phyloP scores from a whole-genome alignment of 2,888 invertebrate genomes.

The Catocala fraxini region DNA sequence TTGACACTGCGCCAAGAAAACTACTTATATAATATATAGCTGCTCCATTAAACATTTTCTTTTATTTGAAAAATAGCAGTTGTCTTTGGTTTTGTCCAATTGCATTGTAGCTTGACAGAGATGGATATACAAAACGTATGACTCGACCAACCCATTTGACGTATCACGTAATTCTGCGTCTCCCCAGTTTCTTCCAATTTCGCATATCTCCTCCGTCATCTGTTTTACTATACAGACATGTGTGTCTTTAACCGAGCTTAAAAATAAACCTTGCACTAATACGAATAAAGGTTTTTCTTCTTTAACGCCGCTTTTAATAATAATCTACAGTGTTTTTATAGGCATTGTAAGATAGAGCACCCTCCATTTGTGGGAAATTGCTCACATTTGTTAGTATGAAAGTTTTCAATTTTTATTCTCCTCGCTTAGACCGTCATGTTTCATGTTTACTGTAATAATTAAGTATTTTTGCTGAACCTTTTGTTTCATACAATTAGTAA shows the following conservation, averaged over 20 bases:
- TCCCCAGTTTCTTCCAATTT: background rate
- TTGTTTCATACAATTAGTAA: no score
- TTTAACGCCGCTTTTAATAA: constrained; percentile 52
- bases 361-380: constrained; percentile 62
- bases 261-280: constrained; percentile 24
- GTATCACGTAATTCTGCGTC: constrained; percentile 4
- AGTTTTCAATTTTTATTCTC: constrained; percentile 44
- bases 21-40: no score
- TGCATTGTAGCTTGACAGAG: constrained; percentile 20
- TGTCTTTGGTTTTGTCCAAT: constrained; percentile 5
- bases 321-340: constrained; percentile 66
- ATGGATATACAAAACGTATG: constrained; percentile 21
- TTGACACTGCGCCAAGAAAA: no score
- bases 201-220: constrained; percentile 12
- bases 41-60: no score
- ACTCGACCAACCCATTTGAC: constrained; percentile 1
- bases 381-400: constrained; percentile 60
- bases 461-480: no score
- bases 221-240: constrained; percentile 6
- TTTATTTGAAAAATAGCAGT: background rate
- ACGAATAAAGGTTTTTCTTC: constrained; percentile 40
- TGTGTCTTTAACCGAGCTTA: constrained; percentile 10
- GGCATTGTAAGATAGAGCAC: constrained; percentile 61
- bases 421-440: constrained; percentile 22
- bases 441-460: background rate